phyloP scores from a whole-genome alignment of 2,113 vertebrate species.

The Ophthalmotilapia sp. region DNA sequence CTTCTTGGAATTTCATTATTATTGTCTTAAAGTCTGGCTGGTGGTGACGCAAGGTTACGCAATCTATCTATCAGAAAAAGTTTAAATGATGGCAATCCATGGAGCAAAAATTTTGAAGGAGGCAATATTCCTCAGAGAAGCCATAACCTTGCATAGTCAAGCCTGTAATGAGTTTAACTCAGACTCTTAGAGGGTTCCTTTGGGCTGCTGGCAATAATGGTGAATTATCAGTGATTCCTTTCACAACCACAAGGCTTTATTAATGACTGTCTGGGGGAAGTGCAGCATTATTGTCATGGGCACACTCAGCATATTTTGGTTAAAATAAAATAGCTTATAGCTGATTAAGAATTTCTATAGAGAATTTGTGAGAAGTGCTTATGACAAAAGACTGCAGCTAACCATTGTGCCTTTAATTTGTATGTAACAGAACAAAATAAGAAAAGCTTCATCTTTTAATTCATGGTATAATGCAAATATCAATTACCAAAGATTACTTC shows the following conservation, averaged over 20 bases:
- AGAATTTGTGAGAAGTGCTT: background rate
- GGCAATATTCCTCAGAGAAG: slow-evolving; percentile 16
- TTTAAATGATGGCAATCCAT: background rate
- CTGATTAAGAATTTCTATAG: background rate
- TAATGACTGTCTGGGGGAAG: background rate
- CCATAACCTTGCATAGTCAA: background rate
- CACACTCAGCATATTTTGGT: background rate
- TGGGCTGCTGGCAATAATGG: background rate
- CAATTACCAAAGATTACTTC: background rate
- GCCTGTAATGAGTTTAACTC: slow-evolving; percentile 29
- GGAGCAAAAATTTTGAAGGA: background rate
- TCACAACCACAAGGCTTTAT: background rate
- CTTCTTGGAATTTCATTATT: background rate
- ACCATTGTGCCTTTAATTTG: background rate
- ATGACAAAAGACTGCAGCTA: background rate
- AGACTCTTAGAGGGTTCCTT: background rate
- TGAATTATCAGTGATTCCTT: background rate
- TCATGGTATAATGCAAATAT: background rate
- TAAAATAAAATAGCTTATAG: background rate
- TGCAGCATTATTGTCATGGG: background rate
- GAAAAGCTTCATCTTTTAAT: background rate
- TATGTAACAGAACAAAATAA: background rate
- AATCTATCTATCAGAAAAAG: background rate
- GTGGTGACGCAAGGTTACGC: slow-evolving; percentile 5
- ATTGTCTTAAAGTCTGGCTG: background rate